Evolutionary conservation across 2,888 invertebrate species (phyloP), one percentile per base, ranked within the genome.

Genomic region (Autographa pulchrina): DNA sequence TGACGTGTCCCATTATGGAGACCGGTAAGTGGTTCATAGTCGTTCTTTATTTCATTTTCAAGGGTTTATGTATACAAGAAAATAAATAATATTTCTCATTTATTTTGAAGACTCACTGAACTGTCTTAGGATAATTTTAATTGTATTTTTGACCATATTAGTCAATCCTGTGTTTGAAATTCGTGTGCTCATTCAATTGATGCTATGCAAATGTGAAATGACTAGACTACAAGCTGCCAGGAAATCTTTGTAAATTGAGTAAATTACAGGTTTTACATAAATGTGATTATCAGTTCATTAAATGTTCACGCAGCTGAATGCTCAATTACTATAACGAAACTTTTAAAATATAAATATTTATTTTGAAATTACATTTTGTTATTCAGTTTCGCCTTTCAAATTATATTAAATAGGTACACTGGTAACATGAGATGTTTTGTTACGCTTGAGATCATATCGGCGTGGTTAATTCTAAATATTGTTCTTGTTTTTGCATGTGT

Each of bases 1-100:
- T 14, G 31, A 68, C 77, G 75, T 74, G 48, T 70, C 14, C 38
- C n/a, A 9, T 32, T 31, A 82, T 84, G 82, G 71, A 67, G 16
- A 68, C 72, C 20, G 82, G 82, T 82, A 56, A 81, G 82, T 60
- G 20, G 20, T 13, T 56, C 38, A 38, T 11, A 20, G 13, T 11
- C 0, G 20, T 25, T n/a, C 4, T 7, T 48, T 48, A n/a, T 1
- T 48, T 6, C n/a, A n/a, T 16, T 7, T 7, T 7, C n/a, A 1
- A 43, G 43, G 2, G 13, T 41, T 41, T 14, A 14, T 43, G 16
- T 16, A 16, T 16, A 43, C 16, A 43, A 43, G 14, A 43, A 43
- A 14, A 14, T 16, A 43, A 16, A 43, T 43, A 43, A 16, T 43
- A 43, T 43, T 8, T 9, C 43, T 14, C 16, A 43, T 16, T 16